Evolutionary conservation across 2,113 vertebrate genomes (phyloP).

Genomic region (Colistium nudipinnis): DNA sequence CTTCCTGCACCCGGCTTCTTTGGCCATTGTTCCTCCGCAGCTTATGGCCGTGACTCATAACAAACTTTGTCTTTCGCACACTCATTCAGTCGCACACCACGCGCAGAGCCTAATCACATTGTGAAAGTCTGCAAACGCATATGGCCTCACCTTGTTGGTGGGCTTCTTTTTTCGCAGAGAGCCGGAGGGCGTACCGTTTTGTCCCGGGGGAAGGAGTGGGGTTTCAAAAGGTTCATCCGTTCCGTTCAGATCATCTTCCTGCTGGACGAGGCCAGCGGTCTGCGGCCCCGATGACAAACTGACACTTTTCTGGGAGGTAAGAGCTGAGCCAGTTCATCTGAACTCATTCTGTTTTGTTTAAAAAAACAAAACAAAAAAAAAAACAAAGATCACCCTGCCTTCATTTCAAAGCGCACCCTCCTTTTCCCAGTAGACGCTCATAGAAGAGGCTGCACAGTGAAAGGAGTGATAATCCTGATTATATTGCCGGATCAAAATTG

Average conservation of each 20-base stretch:
- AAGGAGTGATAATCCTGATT: conserved; percentile 35
- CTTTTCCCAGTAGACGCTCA: not conserved
- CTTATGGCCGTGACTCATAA: conserved; percentile 71
- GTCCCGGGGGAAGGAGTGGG: conserved; percentile 96
- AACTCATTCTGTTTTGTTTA: too few relatives aligned
- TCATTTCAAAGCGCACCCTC: too few relatives aligned
- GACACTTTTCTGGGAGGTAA: conserved; percentile 94
- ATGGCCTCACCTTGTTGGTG: conserved; percentile 44
- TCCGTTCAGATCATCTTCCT: conserved; percentile 93
- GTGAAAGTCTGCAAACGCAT: conserved; percentile 42
- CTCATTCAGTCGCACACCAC: conserved; percentile 45
- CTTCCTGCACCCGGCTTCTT: conserved; percentile 71
- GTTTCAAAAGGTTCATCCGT: conserved; percentile 95
- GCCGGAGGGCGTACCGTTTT: conserved; percentile 90
- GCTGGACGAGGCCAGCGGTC: conserved; percentile 90
- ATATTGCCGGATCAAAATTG: conserved; percentile 18
- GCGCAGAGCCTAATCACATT: conserved; percentile 50
- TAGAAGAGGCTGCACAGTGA: not conserved
- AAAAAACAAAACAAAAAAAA: not conserved
- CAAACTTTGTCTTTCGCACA: conserved; percentile 55
- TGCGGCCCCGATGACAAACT: conserved; percentile 93
- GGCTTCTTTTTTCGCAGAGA: conserved; percentile 80
- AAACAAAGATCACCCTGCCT: too few relatives aligned
- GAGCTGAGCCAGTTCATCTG: conserved; percentile 23
- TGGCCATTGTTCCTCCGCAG: conserved; percentile 65